Evolutionary conservation across 1,140 invertebrate species (phyloP).

Genomic region (Ips nitidus): DNA sequence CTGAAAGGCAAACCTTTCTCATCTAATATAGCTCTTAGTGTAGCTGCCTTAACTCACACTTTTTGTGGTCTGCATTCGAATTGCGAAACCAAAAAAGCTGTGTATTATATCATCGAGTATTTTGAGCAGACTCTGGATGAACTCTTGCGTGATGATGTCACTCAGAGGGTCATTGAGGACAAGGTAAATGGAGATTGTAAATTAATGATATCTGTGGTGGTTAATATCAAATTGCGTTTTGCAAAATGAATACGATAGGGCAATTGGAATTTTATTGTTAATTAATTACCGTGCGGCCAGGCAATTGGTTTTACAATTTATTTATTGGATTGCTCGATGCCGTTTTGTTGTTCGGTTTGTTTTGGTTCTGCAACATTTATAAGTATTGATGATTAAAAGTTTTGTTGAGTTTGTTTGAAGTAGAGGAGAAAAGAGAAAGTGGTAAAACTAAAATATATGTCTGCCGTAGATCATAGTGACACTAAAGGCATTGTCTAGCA

Average conservation of each 20-base stretch:
- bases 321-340: neutral
- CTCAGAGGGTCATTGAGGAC: conserved; percentile 51
- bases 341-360: neutral
- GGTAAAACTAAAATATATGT: conserved; percentile 34
- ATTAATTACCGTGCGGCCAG: conserved; percentile 1
- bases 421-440: conserved; percentile 13
- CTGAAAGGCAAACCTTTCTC: conserved; percentile 58
- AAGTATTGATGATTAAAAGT: no score
- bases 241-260: neutral
- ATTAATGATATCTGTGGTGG: neutral
- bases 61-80: conserved; percentile 62
- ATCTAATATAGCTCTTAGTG: conserved; percentile 65
- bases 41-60: conserved; percentile 70
- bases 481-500: conserved; percentile 86
- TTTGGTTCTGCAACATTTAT: neutral
- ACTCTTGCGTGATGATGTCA: conserved; percentile 52
- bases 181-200: conserved; percentile 41
- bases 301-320: conserved; percentile 4
- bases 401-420: neutral
- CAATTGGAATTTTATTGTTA: conserved; percentile 5
- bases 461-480: conserved; percentile 66
- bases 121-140: conserved; percentile 56
- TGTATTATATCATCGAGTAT: conserved; percentile 54
- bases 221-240: conserved; percentile 11
- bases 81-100: conserved; percentile 52